Base-by-base conservation (phyloP, 2,113 vertebrate genomes). In the Pseudonaja textilis region DNA sequence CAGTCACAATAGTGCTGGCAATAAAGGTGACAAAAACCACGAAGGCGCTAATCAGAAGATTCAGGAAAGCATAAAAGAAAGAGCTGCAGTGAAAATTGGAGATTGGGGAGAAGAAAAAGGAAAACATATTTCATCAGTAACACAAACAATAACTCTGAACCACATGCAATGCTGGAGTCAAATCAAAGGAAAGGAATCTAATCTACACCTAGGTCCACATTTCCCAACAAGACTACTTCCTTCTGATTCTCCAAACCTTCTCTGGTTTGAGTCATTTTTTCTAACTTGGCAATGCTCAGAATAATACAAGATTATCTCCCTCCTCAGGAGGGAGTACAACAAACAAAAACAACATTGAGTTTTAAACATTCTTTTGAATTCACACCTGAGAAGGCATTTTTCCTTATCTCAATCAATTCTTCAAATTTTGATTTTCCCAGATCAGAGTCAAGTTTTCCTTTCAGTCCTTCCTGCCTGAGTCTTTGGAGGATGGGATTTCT, bases 1-100 rank as follows among this genome's bases (percentile, higher is more conserved):
- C 98, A 3, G 98, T 99, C 96, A 99, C 97, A 3, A 99, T 98
- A 94, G 99, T 99, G 97, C 99, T 98, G 95, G 99, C 98, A 89
- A 99, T 98, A 97, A 99, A 99, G 94, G 98, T 98, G 50, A 98
- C 98, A 96, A 99, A 98, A 94, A 99, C 98, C 96, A 98, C 97
- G 90, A 98, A 97, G 94, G 98, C 97, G 94, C 98, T 99, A 97
- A 98, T 98, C 96, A 99, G 97, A 95, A 99, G 98, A 97, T 98
- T 99, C 96, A 99, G 98, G 97, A 99, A 99, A 91, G 98, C 98
- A 2, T 98, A 98, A 96, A 99, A 99, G 96, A 99, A 98, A 96
- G 99, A 98, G 97, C 99, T 99, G 34, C 0, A 3, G 3, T 14
- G 16, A 89, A 57, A 57, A 39, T 50, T 50, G 22, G 59, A 61